Conservation (phyloP, 2,113 vertebrate genomes). For the Reinhardtius hippoglossoides region DNA sequence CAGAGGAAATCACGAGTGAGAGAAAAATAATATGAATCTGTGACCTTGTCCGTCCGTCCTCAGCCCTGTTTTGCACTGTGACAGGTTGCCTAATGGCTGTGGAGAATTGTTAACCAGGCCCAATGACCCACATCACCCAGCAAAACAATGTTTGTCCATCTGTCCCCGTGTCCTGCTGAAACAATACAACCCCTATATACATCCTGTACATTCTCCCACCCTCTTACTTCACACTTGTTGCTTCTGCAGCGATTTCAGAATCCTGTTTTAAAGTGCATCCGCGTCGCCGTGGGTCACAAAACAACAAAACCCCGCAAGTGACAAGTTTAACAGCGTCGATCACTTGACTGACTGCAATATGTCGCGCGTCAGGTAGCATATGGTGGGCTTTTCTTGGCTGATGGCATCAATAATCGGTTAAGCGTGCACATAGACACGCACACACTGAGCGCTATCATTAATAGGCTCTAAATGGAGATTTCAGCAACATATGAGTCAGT, state of each 20-base stretch:
- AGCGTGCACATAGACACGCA: constrained; percentile 12
- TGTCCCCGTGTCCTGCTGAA: constrained; percentile 39
- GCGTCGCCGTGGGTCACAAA: too few species aligned
- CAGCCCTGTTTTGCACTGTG: constrained; percentile 21
- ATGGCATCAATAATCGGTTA: constrained; percentile 42
- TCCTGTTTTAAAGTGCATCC: not conserved
- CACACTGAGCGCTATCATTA: constrained; percentile 3
- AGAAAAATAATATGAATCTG: not conserved
- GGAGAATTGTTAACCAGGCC: constrained; percentile 52
- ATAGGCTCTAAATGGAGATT: constrained; percentile 34
- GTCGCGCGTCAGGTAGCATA: constrained; percentile 35
- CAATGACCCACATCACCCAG: constrained; percentile 53
- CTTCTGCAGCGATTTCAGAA: not conserved
- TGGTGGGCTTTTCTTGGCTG: constrained; percentile 30
- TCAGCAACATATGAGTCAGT: constrained; percentile 55
- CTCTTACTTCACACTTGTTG: constrained; percentile 57
- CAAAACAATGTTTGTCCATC: constrained; percentile 61
- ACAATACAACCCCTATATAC: constrained; percentile 34
- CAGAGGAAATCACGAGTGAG: not conserved
- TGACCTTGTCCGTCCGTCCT: constrained; percentile 23
- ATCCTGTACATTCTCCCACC: constrained; percentile 33
- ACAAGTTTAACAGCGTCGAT: not conserved
- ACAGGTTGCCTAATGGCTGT: constrained; percentile 46
- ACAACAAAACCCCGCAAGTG: not conserved
- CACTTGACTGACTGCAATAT: constrained; percentile 17